A percentile compares a stretch with the other conserved stretches of the same genome.
Evolutionary conservation across 2,888 invertebrate genomes (phyloP).

Genomic region (Drosophila lacicola): DNA sequence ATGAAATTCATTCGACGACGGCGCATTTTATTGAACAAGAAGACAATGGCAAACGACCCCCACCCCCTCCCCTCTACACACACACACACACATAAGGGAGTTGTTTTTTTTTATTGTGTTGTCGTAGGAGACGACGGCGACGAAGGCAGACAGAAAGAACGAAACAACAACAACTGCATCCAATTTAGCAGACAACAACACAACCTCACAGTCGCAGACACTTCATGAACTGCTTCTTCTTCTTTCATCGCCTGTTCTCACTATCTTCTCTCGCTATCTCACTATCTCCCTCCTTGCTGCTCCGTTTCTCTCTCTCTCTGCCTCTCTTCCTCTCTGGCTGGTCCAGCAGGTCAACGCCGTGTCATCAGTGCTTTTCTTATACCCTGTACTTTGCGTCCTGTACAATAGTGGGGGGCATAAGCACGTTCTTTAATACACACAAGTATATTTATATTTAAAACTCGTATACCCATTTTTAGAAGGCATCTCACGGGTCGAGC

Average conservation of each 20-base stretch:
- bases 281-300: conserved; percentile 12
- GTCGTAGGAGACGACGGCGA: conserved; percentile 43
- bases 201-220: conserved; percentile 36
- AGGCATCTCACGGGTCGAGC: not conserved
- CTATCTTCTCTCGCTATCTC: conserved; percentile 2
- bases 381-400: conserved; percentile 21
- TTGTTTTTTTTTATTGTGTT: conserved; percentile 47
- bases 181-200: conserved; percentile 65
- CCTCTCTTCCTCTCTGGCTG: conserved; percentile 8
- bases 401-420: not conserved
- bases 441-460: no score
- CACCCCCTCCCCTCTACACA: conserved; percentile 26
- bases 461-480: not conserved
- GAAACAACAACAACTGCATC: conserved; percentile 50
- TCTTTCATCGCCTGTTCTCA: conserved; percentile 12
- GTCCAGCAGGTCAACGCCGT: conserved; percentile 35
- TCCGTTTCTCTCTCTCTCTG: conserved; percentile 9
- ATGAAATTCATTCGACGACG: conserved; percentile 59
- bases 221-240: conserved; percentile 25
- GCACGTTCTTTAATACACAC: not conserved
- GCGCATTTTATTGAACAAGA: conserved; percentile 70
- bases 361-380: conserved; percentile 13
- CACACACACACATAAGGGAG: conserved; percentile 39
- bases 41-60: conserved; percentile 61
- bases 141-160: conserved; percentile 41